phyloP scores from a whole-genome alignment of 2,797 vertebrate genomes.

The Tadarida brasiliensis region DNA sequence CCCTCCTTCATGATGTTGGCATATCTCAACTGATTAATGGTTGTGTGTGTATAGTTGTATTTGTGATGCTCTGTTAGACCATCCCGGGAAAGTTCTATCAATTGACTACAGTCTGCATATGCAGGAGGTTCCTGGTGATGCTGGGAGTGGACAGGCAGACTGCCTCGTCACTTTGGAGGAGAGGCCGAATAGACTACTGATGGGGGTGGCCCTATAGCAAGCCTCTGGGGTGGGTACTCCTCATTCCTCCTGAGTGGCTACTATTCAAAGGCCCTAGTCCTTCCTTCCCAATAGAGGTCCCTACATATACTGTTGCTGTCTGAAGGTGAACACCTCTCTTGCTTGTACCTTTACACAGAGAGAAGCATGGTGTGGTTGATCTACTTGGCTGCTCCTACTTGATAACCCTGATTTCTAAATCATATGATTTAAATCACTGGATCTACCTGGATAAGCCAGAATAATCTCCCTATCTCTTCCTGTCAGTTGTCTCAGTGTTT shows the following conservation, averaged over 20 bases:
- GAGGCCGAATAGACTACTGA: background rate
- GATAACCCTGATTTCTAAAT: no score
- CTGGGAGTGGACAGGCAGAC: background rate
- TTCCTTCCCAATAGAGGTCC: background rate
- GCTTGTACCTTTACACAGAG: background rate
- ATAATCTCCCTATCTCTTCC: no score
- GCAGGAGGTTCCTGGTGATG: background rate
- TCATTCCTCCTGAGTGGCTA: background rate
- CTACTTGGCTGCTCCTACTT: background rate
- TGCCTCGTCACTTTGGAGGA: background rate
- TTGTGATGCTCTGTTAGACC: background rate
- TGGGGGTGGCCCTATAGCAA: background rate
- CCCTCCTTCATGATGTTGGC: background rate
- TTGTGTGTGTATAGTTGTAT: background rate
- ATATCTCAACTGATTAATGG: background rate
- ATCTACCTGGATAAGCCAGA: no score
- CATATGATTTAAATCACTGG: no score
- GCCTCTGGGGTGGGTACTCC: background rate
- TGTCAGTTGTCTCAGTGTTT: background rate
- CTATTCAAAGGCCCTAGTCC: background rate
- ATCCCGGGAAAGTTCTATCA: background rate
- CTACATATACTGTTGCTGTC: background rate
- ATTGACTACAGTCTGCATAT: background rate
- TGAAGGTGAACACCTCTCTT: background rate
- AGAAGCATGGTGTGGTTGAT: background rate